These are phyloP conservation scores for Limnephilus auricula DNA, from an alignment of 2,888 invertebrate species.

Conservation along the genomic window DNA sequence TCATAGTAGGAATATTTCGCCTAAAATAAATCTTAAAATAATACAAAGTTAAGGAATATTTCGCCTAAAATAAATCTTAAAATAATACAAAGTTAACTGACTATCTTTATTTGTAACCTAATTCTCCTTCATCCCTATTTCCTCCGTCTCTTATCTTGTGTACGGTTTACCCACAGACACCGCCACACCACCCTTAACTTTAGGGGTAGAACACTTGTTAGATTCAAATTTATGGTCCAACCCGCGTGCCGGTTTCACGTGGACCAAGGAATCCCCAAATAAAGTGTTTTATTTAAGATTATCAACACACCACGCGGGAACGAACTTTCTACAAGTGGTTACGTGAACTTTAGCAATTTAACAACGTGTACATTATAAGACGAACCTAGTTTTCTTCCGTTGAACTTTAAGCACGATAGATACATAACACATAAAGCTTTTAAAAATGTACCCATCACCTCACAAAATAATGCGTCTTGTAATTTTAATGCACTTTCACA, in stretches of 20 bases:
- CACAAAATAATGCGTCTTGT: background rate
- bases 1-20: background rate
- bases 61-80: too few relatives aligned
- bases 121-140: constrained; percentile 5
- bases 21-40: too few relatives aligned
- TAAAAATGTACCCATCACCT: background rate
- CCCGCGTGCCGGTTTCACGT: constrained; percentile 35
- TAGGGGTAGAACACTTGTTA: constrained; percentile 63
- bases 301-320: constrained; percentile 38
- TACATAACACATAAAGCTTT: background rate
- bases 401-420: too few relatives aligned
- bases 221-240: constrained; percentile 65
- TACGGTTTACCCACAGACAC: constrained; percentile 34
- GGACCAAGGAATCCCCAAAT: constrained; percentile 33
- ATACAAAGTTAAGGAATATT: background rate
- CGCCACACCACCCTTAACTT: background rate
- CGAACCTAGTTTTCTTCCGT: background rate
- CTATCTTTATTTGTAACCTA: constrained; percentile 24
- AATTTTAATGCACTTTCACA: too few relatives aligned
- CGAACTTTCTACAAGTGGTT: constrained; percentile 37
- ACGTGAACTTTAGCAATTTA: background rate
- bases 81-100: background rate
- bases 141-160: constrained; percentile 40
- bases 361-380: background rate
- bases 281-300: constrained; percentile 47